Evolutionary conservation across 2,113 vertebrate species (phyloP).

Genomic region (Hipposideros armiger): DNA sequence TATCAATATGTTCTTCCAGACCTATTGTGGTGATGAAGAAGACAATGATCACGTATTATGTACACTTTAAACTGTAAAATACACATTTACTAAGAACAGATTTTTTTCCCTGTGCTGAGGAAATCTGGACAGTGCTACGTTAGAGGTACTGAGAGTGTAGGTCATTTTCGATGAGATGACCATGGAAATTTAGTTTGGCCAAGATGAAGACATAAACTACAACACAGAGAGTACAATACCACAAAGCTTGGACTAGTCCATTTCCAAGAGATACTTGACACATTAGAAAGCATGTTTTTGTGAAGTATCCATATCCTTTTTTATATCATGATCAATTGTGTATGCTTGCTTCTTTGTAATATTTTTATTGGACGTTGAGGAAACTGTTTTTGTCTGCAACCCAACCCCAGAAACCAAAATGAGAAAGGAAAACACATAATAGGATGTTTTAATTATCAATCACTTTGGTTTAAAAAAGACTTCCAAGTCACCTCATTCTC

Average conservation of each 20-base stretch:
- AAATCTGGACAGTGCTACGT: not conserved
- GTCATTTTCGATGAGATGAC: not conserved
- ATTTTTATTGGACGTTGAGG: not conserved
- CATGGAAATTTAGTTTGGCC: not conserved
- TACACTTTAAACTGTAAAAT: not conserved
- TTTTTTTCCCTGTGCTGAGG: not conserved
- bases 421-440: not conserved
- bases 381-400: not conserved
- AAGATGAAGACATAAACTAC: not conserved
- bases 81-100: not conserved
- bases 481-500: not conserved
- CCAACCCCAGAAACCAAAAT: not conserved
- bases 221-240: not conserved
- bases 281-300: not conserved
- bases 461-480: not conserved
- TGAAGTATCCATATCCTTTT: not conserved
- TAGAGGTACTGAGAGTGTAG: not conserved
- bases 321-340: not conserved
- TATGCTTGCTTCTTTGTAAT: not conserved
- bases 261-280: not conserved
- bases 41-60: not conserved
- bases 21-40: constrained; percentile 1
- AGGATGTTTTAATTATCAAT: not conserved
- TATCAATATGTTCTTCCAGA: not conserved
- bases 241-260: not conserved